Conservation (phyloP, 2,888 invertebrate genomes). For the Brachyptera putata region DNA sequence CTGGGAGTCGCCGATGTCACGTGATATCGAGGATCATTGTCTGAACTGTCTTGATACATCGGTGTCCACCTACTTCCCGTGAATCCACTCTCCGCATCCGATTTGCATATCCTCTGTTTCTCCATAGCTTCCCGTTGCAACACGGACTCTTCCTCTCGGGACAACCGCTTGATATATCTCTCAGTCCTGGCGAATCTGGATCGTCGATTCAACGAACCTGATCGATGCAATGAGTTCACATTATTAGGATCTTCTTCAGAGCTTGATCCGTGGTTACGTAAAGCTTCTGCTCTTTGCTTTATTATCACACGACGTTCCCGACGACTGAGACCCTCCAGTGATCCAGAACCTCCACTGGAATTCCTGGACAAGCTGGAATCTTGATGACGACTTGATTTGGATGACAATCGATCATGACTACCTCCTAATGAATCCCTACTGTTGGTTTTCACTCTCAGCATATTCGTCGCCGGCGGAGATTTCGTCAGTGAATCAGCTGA, state of each 20-base stretch:
- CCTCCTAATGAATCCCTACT: constrained; percentile 4
- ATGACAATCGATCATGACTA: constrained; percentile 25
- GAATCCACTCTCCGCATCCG: constrained; percentile 40
- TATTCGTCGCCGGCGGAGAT: not conserved
- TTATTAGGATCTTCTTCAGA: constrained; percentile 53
- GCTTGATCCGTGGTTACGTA: constrained; percentile 62
- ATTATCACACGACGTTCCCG: constrained; percentile 56
- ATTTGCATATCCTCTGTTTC: constrained; percentile 35
- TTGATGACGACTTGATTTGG: constrained; percentile 14
- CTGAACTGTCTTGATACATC: not conserved
- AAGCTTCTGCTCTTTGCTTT: constrained; percentile 64
- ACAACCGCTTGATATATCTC: constrained; percentile 70
- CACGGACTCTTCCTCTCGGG: constrained; percentile 62
- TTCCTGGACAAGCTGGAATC: constrained; percentile 36
- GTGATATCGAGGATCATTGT: constrained; percentile 28
- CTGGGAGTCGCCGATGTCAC: constrained; percentile 38
- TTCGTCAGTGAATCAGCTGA: not conserved
- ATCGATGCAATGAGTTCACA: constrained; percentile 51
- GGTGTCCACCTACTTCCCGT: constrained; percentile 25
- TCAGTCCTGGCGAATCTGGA: constrained; percentile 74
- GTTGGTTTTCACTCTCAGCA: not conserved
- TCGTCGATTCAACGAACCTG: constrained; percentile 57
- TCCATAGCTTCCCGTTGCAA: constrained; percentile 52
- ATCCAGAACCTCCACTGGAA: constrained; percentile 46
- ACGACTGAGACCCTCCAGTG: constrained; percentile 51